phyloP scores from a whole-genome alignment of 1,140 invertebrate genomes.

The Phymorhynchus buccinoides region DNA sequence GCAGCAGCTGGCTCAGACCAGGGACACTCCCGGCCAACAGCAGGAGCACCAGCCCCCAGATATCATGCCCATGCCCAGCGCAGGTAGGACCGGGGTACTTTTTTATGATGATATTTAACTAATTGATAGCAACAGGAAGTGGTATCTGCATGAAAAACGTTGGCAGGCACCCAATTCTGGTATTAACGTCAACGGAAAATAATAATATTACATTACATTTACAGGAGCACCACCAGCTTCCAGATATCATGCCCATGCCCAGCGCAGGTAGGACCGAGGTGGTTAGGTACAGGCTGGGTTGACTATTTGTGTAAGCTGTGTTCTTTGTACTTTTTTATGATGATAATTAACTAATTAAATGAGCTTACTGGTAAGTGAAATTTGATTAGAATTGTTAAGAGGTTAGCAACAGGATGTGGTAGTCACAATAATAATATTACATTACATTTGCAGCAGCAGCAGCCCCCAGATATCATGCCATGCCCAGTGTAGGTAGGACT shows the following conservation, averaged over 20 bases:
- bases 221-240: conserved; percentile 35
- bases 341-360: neutral
- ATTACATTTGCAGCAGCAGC: conserved; percentile 32
- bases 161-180: too few species aligned
- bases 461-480: conserved; percentile 18
- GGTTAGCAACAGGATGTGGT: too few species aligned
- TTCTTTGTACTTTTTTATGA: neutral
- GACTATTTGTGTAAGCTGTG: too few species aligned
- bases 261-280: neutral
- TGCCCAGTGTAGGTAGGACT: conserved; percentile 5
- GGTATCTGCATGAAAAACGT: conserved; percentile 5
- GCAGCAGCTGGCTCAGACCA: conserved; percentile 52
- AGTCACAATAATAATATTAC: too few species aligned
- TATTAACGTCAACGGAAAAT: too few species aligned
- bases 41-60: conserved; percentile 34
- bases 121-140: neutral
- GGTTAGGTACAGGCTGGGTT: too few species aligned
- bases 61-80: conserved; percentile 3
- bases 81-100: neutral
- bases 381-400: neutral
- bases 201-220: too few species aligned
- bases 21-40: conserved; percentile 15
- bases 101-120: neutral
- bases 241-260: conserved; percentile 7
- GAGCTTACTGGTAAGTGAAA: neutral